Conservation (phyloP, 2,888 invertebrate genomes). For the Laspeyria flexula region DNA sequence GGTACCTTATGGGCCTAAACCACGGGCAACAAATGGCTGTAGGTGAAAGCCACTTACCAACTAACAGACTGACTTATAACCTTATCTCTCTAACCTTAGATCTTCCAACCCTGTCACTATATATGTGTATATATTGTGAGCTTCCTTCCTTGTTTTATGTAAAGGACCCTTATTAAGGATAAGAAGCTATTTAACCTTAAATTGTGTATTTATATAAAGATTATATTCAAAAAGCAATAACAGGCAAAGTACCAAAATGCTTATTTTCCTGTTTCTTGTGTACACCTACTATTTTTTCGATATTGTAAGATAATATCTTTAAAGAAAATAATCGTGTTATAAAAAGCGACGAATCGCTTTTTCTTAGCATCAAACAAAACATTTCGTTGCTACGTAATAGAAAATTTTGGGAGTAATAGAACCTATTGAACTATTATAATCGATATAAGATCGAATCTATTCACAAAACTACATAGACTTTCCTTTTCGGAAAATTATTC, state of each 20-base stretch:
- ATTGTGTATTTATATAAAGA: not conserved
- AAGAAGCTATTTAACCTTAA: not conserved
- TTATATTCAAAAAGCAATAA: no score
- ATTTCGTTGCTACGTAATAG: no score
- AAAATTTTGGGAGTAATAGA: no score
- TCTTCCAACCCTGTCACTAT: conserved; percentile 42
- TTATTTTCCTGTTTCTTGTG: no score
- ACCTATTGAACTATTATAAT: no score
- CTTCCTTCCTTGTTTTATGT: not conserved
- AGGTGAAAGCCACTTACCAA: conserved; percentile 58
- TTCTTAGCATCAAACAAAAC: no score
- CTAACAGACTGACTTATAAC: conserved; percentile 59
- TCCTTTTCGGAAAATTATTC: not conserved
- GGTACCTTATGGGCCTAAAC: conserved; percentile 51
- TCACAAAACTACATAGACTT: not conserved
- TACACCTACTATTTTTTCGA: no score
- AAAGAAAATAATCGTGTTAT: no score
- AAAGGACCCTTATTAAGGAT: not conserved
- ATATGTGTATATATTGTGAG: conserved; percentile 2
- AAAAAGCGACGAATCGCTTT: no score
- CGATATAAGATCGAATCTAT: not conserved
- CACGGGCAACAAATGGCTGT: conserved; percentile 56
- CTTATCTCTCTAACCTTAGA: conserved; percentile 46
- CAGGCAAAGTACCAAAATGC: no score
- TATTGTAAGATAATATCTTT: no score